A percentile compares a stretch with the other conserved stretches of the same genome.
Evolutionary conservation across 2,113 vertebrate genomes (phyloP).

Genomic region (Paracanthobrama guichenoti): DNA sequence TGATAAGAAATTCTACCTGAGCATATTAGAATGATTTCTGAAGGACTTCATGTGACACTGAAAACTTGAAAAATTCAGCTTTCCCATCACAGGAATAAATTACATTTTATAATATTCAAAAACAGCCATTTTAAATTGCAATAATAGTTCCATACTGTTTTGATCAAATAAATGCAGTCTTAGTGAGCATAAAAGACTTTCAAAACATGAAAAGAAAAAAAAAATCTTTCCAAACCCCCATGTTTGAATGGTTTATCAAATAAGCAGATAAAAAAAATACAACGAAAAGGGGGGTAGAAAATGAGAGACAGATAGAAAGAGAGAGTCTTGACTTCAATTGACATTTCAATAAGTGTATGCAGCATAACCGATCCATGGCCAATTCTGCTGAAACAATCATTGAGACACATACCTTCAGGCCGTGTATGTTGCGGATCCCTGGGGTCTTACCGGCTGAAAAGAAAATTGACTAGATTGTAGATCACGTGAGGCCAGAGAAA

Average conservation of each 20-base stretch:
- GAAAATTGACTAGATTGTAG: slow-evolving; percentile 99
- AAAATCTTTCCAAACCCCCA: no score
- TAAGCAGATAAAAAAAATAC: neutral
- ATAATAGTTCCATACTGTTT: no score
- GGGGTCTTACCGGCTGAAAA: slow-evolving; percentile 99
- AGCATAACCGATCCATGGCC: slow-evolving; percentile 95
- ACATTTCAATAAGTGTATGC: slow-evolving; percentile 99
- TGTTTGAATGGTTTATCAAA: no score
- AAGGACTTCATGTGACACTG: neutral
- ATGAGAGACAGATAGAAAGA: slow-evolving; percentile 50
- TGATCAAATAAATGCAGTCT: no score
- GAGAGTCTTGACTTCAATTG: slow-evolving; percentile 86
- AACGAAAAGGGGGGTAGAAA: neutral
- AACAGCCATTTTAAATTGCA: neutral
- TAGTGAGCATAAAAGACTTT: no score
- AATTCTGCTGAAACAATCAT: slow-evolving; percentile 99
- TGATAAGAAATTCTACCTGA: neutral
- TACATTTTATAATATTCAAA: neutral
- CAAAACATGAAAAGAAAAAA: no score
- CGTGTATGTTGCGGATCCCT: slow-evolving; percentile 99
- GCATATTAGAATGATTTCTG: neutral
- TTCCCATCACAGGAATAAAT: neutral
- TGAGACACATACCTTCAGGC: slow-evolving; percentile 99
- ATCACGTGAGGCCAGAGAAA: slow-evolving; percentile 97
- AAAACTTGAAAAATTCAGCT: neutral